These are phyloP conservation scores for Tuta absoluta DNA, from an alignment of 2,888 invertebrate species.

Conservation along the genomic window DNA sequence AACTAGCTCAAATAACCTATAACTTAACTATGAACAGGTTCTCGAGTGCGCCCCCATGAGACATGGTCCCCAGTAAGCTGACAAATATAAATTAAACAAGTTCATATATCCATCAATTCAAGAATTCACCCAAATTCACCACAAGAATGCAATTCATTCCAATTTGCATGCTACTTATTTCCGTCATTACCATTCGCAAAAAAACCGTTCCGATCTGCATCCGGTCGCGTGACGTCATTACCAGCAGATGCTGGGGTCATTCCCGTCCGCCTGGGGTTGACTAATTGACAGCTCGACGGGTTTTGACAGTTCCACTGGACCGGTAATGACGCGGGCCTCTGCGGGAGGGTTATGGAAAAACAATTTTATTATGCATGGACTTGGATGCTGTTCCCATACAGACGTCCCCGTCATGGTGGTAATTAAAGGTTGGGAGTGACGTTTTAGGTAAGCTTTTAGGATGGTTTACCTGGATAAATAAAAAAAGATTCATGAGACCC, in stretches of 20 bases:
- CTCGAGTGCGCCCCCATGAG: no score
- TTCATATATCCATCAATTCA: neutral
- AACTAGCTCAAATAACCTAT: no score
- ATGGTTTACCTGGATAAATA: neutral
- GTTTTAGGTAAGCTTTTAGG: conserved; percentile 6
- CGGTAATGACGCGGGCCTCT: conserved; percentile 16
- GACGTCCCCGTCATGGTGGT: neutral
- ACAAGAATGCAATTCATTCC: conserved; percentile 14
- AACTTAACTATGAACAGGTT: no score
- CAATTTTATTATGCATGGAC: conserved; percentile 22
- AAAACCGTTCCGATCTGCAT: conserved; percentile 14
- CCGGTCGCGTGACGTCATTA: conserved; percentile 61
- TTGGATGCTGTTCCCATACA: neutral
- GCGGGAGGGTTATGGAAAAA: conserved; percentile 14
- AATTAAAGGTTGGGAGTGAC: conserved; percentile 22
- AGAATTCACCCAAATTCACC: neutral
- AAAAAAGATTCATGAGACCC: no score
- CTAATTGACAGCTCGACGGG: conserved; percentile 51
- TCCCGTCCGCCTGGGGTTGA: conserved; percentile 45
- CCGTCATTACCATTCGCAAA: conserved; percentile 19
- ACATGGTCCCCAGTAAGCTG: no score
- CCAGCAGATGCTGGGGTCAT: conserved; percentile 57
- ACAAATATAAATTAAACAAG: no score
- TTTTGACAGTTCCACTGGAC: conserved; percentile 41
- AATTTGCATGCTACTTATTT: conserved; percentile 9